A percentile compares a stretch with the other conserved stretches of the same genome.
These are phyloP conservation scores for Matsumurasca onukii DNA, from an alignment of 1,140 invertebrate genomes.

Conservation along the genomic window DNA sequence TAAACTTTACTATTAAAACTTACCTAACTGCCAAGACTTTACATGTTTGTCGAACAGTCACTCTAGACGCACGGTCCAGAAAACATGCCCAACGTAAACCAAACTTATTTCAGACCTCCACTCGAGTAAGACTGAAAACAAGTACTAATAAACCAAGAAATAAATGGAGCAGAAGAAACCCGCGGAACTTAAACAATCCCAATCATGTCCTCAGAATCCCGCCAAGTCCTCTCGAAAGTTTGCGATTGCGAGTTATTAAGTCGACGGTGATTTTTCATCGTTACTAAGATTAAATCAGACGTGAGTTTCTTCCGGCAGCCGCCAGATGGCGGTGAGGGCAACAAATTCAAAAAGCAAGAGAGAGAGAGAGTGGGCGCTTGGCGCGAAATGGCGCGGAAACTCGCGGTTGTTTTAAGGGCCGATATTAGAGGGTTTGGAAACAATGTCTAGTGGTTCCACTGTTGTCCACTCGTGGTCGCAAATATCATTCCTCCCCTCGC, in stretches of 20 bases:
- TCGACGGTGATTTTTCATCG: conserved; percentile 22
- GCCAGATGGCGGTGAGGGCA: conserved; percentile 22
- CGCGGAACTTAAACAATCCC: conserved; percentile 12
- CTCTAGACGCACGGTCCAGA: too few species aligned
- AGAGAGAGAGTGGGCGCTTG: too few species aligned
- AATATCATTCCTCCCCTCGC: not conserved
- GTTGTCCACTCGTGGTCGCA: not conserved
- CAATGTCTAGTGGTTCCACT: not conserved
- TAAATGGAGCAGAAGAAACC: not conserved
- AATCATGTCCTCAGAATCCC: conserved; percentile 10
- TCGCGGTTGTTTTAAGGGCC: conserved; percentile 18
- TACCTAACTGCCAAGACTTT: too few species aligned
- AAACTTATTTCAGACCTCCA: too few species aligned
- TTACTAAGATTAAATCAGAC: conserved; percentile 15
- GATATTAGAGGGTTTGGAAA: conserved; percentile 27
- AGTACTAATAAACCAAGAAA: too few species aligned
- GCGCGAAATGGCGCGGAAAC: conserved; percentile 23
- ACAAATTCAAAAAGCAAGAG: conserved; percentile 22
- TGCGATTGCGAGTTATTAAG: conserved; percentile 13
- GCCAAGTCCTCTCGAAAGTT: conserved; percentile 4
- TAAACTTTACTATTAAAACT: too few species aligned
- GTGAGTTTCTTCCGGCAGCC: conserved; percentile 16
- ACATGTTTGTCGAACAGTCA: too few species aligned
- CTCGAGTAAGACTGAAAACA: too few species aligned
- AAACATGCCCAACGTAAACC: too few species aligned